Conservation (phyloP, 2,797 vertebrate genomes). For the Coranthus polyacanthus region DNA sequence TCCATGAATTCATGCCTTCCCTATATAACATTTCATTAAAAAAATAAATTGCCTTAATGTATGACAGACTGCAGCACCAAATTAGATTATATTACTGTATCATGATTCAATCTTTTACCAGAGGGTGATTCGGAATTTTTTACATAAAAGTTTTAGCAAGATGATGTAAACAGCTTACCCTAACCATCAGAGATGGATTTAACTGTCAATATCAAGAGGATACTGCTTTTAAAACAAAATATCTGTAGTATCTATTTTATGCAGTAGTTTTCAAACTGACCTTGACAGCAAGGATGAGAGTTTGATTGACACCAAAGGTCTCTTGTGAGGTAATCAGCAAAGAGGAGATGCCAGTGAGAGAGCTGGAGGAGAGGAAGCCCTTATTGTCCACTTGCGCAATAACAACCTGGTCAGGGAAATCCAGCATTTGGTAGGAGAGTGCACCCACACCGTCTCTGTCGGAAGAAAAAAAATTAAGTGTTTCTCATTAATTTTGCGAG, state of each 20-base stretch:
- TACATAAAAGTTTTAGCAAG: background rate
- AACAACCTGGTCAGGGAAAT: slow-evolving; percentile 84
- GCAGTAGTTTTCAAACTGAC: slow-evolving; percentile 73
- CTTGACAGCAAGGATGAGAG: slow-evolving; percentile 90
- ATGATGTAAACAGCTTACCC: background rate
- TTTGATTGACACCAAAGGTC: slow-evolving; percentile 94
- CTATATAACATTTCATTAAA: too few species aligned
- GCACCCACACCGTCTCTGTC: slow-evolving; percentile 88
- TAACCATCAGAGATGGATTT: slow-evolving; percentile 6
- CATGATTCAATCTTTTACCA: background rate
- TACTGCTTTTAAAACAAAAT: slow-evolving; percentile 1
- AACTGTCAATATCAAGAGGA: background rate
- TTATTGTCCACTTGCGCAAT: slow-evolving; percentile 89
- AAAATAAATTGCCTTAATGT: too few species aligned
- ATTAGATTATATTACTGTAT: background rate
- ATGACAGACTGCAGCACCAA: background rate
- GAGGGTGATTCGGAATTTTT: background rate
- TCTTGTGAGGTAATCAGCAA: slow-evolving; percentile 92
- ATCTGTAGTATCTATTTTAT: slow-evolving; percentile 1
- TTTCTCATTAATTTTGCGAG: background rate
- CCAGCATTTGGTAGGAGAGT: slow-evolving; percentile 89
- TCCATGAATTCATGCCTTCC: too few species aligned
- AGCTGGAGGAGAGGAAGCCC: slow-evolving; percentile 89
- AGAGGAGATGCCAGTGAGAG: slow-evolving; percentile 87
- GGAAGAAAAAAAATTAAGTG: slow-evolving; percentile 12